phyloP scores from a whole-genome alignment of 2,888 invertebrate genomes.

The Onchidella celtica region DNA sequence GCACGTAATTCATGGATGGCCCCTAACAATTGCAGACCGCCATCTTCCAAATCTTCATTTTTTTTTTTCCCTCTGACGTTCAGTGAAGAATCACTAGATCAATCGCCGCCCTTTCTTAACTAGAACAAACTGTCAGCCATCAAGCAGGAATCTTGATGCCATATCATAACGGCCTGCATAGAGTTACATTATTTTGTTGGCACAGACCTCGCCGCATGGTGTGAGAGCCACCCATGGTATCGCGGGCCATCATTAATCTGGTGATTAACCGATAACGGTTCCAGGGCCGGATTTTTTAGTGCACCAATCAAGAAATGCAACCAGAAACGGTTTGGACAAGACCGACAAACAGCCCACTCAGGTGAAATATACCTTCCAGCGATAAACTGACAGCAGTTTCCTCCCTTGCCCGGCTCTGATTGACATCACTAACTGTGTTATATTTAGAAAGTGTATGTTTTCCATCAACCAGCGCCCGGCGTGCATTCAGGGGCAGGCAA shows the following conservation, averaged over 20 bases:
- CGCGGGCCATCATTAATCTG: slow-evolving; percentile 8
- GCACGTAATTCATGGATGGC: too few species aligned
- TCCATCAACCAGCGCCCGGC: background rate
- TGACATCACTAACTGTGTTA: slow-evolving; percentile 1
- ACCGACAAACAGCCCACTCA: slow-evolving; percentile 16
- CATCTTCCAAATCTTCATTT: too few species aligned
- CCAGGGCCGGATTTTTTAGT: background rate
- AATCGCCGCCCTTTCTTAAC: too few species aligned
- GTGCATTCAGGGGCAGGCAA: background rate
- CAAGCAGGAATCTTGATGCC: too few species aligned
- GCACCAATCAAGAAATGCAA: background rate
- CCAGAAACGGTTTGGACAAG: slow-evolving; percentile 14
- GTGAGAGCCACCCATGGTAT: background rate
- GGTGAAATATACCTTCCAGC: background rate
- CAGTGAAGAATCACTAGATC: too few species aligned
- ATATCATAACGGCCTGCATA: too few species aligned
- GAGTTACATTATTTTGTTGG: too few species aligned
- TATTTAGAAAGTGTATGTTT: background rate
- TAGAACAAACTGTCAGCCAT: too few species aligned
- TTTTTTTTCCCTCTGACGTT: too few species aligned
- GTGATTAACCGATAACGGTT: slow-evolving; percentile 10
- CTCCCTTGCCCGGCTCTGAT: background rate
- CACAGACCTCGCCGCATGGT: too few species aligned
- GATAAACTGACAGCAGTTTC: slow-evolving; percentile 2
- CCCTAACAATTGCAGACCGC: too few species aligned